Conservation (phyloP, 2,888 invertebrate genomes). For the Ametastegia equiseti region DNA sequence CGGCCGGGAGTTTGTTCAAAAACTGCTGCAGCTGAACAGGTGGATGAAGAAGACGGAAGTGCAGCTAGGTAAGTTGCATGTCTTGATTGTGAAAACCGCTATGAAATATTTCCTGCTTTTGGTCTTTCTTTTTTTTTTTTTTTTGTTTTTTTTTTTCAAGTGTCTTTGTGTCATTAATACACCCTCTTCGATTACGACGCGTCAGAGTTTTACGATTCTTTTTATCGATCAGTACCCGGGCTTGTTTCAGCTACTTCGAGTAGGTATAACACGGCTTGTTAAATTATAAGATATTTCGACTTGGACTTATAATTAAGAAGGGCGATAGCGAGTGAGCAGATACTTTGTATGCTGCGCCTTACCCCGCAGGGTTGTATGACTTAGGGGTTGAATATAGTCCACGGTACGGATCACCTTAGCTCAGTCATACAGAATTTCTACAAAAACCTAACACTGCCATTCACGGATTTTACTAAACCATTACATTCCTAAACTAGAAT, state of each 20-base stretch:
- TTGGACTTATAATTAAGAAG: slow-evolving; percentile 39
- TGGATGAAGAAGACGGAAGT: slow-evolving; percentile 70
- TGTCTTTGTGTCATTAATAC: not conserved
- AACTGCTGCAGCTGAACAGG: slow-evolving; percentile 63
- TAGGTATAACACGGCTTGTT: not conserved
- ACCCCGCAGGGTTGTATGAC: not conserved
- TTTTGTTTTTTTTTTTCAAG: not conserved
- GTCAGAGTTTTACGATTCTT: not conserved
- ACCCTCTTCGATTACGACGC: not conserved
- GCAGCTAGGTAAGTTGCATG: slow-evolving; percentile 58
- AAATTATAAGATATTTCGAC: slow-evolving; percentile 31
- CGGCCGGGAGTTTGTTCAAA: not conserved
- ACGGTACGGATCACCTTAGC: slow-evolving; percentile 40
- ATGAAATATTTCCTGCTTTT: not conserved
- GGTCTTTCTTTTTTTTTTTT: not conserved
- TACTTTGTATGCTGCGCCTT: slow-evolving; percentile 38
- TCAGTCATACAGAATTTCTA: slow-evolving; percentile 27
- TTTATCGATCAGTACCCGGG: not conserved
- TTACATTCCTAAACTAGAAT: too few relatives aligned
- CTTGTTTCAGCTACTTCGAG: too few relatives aligned
- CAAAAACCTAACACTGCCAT: not conserved
- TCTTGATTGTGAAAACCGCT: not conserved
- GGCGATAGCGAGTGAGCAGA: slow-evolving; percentile 33
- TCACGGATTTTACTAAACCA: too few relatives aligned
- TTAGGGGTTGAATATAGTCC: slow-evolving; percentile 11